Conservation (phyloP, 2,113 vertebrate species). For the Hypomesus transpacificus region DNA sequence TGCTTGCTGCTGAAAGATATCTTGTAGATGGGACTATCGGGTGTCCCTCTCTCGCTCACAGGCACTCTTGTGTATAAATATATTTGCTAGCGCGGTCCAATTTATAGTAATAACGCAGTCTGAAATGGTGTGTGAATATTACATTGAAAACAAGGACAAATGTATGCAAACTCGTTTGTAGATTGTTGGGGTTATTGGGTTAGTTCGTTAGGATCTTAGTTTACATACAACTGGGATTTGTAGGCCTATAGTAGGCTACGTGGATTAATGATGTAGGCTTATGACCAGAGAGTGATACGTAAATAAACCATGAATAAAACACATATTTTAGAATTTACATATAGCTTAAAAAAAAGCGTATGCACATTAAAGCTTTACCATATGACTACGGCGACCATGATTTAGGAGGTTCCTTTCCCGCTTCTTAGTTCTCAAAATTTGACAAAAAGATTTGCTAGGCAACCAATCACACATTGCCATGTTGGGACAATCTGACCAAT, state of each 20-base stretch:
- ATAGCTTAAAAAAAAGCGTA: no score
- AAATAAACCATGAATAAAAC: no score
- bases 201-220: not conserved
- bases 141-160: not conserved
- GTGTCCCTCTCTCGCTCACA: constrained; percentile 2
- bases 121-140: not conserved
- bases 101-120: not conserved
- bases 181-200: not conserved
- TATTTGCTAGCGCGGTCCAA: not conserved
- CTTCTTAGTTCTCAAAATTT: constrained; percentile 39
- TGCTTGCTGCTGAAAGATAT: constrained; percentile 31
- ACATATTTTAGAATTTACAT: no score
- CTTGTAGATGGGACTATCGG: constrained; percentile 34
- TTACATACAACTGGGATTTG: not conserved
- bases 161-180: not conserved
- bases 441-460: not conserved
- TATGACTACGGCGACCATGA: no score
- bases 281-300: no score
- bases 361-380: no score
- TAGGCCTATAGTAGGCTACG: no score
- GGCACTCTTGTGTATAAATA: constrained; percentile 22
- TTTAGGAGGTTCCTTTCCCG: constrained; percentile 32
- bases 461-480: constrained; percentile 74
- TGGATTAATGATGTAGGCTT: no score
- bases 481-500: constrained; percentile 72